A percentile compares a stretch with the other conserved stretches of the same genome.
Conservation (phyloP, 1,140 invertebrate species). For the Ostrea denselamellosa region DNA sequence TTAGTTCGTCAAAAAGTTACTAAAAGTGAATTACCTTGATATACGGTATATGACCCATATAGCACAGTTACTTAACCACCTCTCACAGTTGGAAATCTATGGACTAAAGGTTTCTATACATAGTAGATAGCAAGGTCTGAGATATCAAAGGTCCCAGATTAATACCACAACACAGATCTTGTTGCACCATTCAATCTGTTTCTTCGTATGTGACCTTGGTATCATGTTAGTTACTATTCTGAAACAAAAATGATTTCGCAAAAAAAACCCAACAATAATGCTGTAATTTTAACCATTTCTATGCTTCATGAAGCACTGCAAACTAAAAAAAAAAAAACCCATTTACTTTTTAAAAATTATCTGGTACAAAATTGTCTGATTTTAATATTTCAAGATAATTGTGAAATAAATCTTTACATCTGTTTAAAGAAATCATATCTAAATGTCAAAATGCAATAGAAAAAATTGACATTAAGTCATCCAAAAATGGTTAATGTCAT, state of each 20-base stretch:
- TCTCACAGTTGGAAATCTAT: not conserved
- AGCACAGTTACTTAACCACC: not conserved
- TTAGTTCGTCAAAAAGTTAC: not conserved
- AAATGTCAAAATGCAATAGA: conserved; percentile 23
- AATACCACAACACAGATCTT: not conserved
- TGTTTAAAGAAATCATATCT: conserved; percentile 14
- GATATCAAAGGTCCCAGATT: not conserved
- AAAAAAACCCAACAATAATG: not conserved
- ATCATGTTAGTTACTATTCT: not conserved
- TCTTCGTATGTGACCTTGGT: not conserved
- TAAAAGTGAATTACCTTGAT: not conserved
- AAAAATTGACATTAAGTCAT: not conserved
- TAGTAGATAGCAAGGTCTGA: not conserved
- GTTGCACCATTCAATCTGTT: not conserved
- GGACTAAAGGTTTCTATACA: not conserved
- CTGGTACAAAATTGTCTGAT: not conserved
- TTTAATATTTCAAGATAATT: not conserved
- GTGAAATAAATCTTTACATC: not conserved
- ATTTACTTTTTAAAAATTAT: not conserved
- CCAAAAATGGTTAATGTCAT: conserved; percentile 19
- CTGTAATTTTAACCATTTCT: not conserved
- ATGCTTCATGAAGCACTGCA: not conserved
- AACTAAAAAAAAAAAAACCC: not conserved
- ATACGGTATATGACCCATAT: not conserved
- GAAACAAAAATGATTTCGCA: not conserved